Base-by-base conservation (phyloP, 2,113 vertebrate genomes). In the Hylia prasina region DNA sequence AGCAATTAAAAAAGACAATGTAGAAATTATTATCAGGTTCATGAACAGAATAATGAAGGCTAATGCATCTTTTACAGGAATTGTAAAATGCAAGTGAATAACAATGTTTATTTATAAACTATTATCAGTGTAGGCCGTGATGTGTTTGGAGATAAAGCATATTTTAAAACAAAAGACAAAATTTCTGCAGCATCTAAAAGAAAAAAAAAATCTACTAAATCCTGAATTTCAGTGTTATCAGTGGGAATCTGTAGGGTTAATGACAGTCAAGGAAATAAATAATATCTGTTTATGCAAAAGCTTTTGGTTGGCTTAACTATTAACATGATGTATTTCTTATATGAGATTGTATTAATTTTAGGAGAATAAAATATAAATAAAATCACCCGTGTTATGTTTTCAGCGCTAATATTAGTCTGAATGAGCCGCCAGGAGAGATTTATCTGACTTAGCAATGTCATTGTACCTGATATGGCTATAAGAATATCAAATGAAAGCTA, bases 1-100 rank as follows among this genome's bases (percentile, higher is more conserved):
- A 96, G 87, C 78, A 97, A 95, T 95, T 96, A 95, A 96, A 96
- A 95, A 96, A 92, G 91, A 96, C 93, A 96, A 94, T 94, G 87
- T 93, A 85, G 63, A 95, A 91, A 88, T 95, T 94, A 95, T 94
- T 58, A 83, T 93, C 48, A 91, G 48, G 70, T 82, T 96, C 93
- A 95, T 69, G 87, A 91, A 47, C 78, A 95, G 93, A 95, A 93
- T 95, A 96, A 95, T 94, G 65, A 95, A 89, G 57, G 73, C 66
- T 91, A 91, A 94, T 76, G 37, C 30, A 68, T 93, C 39, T 90
- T 93, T 76, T 87, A 93, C 56, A 7, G 6, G 45, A 91, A 57
- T 27, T 78, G 39, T 70, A 84, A 93, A 96, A 96, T 94, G 94
- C 81, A 95, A 97, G 93, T 94, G 30, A 94, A 51, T 72, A 58